These are phyloP conservation scores for Cacatua alba DNA, from an alignment of 2,113 vertebrate species.

Conservation along the genomic window DNA sequence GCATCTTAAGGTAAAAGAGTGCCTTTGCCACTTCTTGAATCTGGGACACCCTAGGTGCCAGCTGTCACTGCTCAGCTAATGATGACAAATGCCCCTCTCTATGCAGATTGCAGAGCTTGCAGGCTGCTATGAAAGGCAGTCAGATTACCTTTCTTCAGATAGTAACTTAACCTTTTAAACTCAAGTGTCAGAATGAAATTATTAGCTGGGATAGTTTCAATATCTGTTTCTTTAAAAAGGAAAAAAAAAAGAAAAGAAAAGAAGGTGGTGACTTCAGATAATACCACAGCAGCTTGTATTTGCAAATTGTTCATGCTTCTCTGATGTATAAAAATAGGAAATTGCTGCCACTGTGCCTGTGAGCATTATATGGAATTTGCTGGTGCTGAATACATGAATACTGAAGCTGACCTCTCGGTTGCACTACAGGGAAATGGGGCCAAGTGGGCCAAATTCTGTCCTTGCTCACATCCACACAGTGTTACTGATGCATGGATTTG, in stretches of 20 bases:
- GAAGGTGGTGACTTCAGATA: conserved; percentile 3
- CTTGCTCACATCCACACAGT: background rate
- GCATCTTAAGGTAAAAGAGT: conserved; percentile 68
- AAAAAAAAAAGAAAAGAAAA: background rate
- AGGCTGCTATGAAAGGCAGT: conserved; percentile 78
- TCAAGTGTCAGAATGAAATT: conserved; percentile 76
- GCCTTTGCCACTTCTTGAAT: conserved; percentile 89
- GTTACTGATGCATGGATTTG: background rate
- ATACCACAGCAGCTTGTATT: background rate
- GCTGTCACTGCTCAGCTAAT: conserved; percentile 99
- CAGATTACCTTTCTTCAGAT: conserved; percentile 83
- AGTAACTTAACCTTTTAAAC: conserved; percentile 83
- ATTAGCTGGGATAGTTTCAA: conserved; percentile 68
- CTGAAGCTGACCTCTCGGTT: conserved; percentile 1
- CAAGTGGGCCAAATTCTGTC: conserved; percentile 2
- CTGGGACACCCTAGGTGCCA: conserved; percentile 93
- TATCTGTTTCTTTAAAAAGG: conserved; percentile 61
- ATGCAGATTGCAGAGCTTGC: conserved; percentile 92
- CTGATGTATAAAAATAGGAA: conserved; percentile 46
- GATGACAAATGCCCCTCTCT: conserved; percentile 99
- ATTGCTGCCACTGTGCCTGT: background rate
- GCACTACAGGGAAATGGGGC: background rate
- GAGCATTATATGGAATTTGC: background rate
- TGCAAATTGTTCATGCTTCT: conserved; percentile 20
- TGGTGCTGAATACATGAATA: background rate